Conservation (phyloP, 1,140 invertebrate genomes). For the Penaeus chinensis region DNA sequence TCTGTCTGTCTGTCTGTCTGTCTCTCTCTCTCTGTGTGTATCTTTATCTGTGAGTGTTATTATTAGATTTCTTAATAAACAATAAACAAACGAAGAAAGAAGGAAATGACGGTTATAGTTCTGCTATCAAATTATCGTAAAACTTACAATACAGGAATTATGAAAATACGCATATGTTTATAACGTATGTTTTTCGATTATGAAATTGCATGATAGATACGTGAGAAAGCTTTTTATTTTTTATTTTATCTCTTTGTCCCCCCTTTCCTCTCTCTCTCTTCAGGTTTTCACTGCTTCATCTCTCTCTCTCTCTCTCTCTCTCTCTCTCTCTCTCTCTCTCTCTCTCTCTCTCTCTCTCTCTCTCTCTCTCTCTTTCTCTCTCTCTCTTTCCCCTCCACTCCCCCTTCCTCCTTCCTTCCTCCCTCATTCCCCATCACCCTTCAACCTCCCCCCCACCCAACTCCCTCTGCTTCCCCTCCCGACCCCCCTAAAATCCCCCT, state of each 20-base stretch:
- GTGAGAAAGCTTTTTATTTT: background rate
- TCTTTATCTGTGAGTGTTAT: too few species aligned
- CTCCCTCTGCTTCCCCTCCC: background rate
- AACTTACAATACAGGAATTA: too few species aligned
- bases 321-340: background rate
- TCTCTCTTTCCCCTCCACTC: background rate
- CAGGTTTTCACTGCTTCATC: background rate
- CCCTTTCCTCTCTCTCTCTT: background rate
- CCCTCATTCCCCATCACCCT: background rate
- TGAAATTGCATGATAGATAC: background rate
- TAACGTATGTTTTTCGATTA: background rate
- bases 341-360: background rate
- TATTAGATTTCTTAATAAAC: too few species aligned
- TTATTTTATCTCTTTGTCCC: background rate
- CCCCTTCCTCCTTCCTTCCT: background rate
- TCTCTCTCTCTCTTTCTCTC: background rate
- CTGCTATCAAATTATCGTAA: too few species aligned
- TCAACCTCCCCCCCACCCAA: background rate
- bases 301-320: background rate
- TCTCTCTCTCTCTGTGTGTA: too few species aligned
- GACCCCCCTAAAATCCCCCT: background rate
- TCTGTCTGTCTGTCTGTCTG: too few species aligned
- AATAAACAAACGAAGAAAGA: too few species aligned
- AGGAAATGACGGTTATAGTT: too few species aligned
- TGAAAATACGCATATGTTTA: background rate